phyloP scores from a whole-genome alignment of 2,888 invertebrate genomes.

The Caenorhabditis macrosperma region DNA sequence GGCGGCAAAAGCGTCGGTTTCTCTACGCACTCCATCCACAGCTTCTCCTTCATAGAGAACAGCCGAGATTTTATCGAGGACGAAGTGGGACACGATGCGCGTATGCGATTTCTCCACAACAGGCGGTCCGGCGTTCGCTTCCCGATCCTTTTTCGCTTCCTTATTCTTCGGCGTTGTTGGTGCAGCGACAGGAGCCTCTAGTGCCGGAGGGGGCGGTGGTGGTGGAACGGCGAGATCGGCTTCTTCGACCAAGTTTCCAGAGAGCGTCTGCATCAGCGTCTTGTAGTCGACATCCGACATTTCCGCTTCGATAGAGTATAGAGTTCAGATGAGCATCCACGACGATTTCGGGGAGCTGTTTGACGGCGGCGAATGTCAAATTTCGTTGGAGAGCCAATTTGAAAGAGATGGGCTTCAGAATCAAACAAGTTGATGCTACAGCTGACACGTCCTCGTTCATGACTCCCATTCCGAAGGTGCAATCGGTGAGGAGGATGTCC shows the following conservation, averaged over 20 bases:
- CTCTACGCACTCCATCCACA: slow-evolving; percentile 47
- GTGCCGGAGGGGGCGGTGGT: slow-evolving; percentile 47
- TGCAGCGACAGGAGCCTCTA: background rate
- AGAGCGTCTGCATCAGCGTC: slow-evolving; percentile 88
- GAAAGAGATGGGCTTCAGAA: slow-evolving; percentile 90
- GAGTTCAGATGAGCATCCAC: slow-evolving; percentile 88
- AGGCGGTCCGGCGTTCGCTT: slow-evolving; percentile 58
- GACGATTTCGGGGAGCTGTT: slow-evolving; percentile 85
- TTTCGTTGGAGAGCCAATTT: slow-evolving; percentile 87
- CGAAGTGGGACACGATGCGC: slow-evolving; percentile 88
- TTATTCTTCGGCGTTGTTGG: slow-evolving; percentile 37
- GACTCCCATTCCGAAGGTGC: slow-evolving; percentile 84
- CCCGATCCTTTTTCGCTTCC: slow-evolving; percentile 55
- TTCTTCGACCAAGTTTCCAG: slow-evolving; percentile 90
- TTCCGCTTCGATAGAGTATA: slow-evolving; percentile 83
- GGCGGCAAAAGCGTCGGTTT: slow-evolving; percentile 70
- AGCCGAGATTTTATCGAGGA: slow-evolving; percentile 89
- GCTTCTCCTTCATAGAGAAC: slow-evolving; percentile 85
- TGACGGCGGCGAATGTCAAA: slow-evolving; percentile 89
- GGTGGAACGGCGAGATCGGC: slow-evolving; percentile 65
- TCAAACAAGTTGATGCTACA: slow-evolving; percentile 82
- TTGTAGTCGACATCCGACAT: slow-evolving; percentile 87
- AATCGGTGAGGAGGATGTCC: slow-evolving; percentile 87
- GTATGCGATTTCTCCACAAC: slow-evolving; percentile 54
- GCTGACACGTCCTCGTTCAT: slow-evolving; percentile 66